Evolutionary conservation across 1,140 invertebrate genomes (phyloP).

Genomic region (Eubasilissa regina): DNA sequence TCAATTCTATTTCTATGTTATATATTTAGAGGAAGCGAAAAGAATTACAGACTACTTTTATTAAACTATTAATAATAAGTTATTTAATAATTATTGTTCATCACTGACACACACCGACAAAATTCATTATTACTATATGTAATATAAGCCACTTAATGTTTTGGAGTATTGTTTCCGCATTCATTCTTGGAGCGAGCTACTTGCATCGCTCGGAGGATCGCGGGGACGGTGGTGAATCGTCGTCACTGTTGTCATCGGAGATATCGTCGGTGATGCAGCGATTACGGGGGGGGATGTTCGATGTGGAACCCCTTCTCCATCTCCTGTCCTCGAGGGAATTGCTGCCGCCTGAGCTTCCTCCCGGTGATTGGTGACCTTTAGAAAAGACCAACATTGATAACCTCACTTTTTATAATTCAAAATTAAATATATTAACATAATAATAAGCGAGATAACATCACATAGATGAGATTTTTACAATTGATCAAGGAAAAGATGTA

Average conservation of each 20-base stretch:
- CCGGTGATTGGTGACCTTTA: constrained; percentile 13
- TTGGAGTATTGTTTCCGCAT: constrained; percentile 1
- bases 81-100: constrained; percentile 19
- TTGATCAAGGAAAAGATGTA: too few relatives aligned
- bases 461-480: too few relatives aligned
- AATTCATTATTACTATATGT: constrained; percentile 3
- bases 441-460: too few relatives aligned
- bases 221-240: constrained; percentile 58
- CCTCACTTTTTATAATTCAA: too few relatives aligned
- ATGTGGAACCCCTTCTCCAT: constrained; percentile 56
- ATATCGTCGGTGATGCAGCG: constrained; percentile 62
- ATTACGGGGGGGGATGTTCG: constrained; percentile 55
- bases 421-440: too few relatives aligned
- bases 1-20: neutral
- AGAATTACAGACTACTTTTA: constrained; percentile 2
- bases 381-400: neutral
- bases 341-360: neutral
- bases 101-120: constrained; percentile 7
- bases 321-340: neutral
- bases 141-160: constrained; percentile 14
- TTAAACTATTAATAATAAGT: constrained; percentile 18
- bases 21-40: constrained; percentile 13
- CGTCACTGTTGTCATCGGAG: constrained; percentile 62
- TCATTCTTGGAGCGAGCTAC: neutral
- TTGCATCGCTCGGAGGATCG: constrained; percentile 16